Conservation (phyloP, 2,797 vertebrate species). For the Gephyroberyx darwinii region DNA sequence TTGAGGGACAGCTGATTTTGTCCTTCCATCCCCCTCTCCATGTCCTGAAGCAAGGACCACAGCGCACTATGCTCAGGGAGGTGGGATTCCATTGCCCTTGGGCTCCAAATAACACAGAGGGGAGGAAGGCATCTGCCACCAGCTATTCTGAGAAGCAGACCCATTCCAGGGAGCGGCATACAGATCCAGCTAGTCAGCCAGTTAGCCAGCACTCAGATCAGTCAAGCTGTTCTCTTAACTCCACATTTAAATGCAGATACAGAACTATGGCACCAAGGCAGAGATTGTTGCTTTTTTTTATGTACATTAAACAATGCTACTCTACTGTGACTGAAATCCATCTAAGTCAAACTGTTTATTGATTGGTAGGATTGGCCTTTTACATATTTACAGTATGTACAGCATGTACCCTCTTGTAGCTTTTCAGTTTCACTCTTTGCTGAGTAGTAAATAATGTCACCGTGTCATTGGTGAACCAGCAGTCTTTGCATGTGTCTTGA, state of each 20-base stretch:
- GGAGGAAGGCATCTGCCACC: slow-evolving; percentile 79
- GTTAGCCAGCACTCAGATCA: slow-evolving; percentile 47
- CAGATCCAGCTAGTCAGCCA: slow-evolving; percentile 52
- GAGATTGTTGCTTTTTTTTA: not conserved
- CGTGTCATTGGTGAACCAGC: not conserved
- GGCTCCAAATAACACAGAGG: slow-evolving; percentile 83
- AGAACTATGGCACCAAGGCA: not conserved
- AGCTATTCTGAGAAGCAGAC: slow-evolving; percentile 85
- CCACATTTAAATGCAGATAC: slow-evolving; percentile 24
- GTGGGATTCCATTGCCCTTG: slow-evolving; percentile 80
- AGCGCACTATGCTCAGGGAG: slow-evolving; percentile 50
- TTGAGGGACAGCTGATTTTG: slow-evolving; percentile 37
- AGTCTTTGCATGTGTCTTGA: slow-evolving; percentile 18
- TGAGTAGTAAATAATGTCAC: not conserved
- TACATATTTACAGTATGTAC: slow-evolving; percentile 5
- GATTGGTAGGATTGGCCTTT: not conserved
- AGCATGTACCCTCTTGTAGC: not conserved
- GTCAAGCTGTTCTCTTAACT: slow-evolving; percentile 64
- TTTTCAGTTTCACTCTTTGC: slow-evolving; percentile 1
- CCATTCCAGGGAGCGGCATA: slow-evolving; percentile 75
- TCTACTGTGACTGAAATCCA: not conserved
- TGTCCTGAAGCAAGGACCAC: slow-evolving; percentile 50
- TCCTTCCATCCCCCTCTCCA: slow-evolving; percentile 17
- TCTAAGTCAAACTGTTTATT: not conserved
- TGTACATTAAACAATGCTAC: not conserved